These are phyloP conservation scores for Lerista edwardsae DNA, from an alignment of 2,797 vertebrate genomes.

Conservation along the genomic window DNA sequence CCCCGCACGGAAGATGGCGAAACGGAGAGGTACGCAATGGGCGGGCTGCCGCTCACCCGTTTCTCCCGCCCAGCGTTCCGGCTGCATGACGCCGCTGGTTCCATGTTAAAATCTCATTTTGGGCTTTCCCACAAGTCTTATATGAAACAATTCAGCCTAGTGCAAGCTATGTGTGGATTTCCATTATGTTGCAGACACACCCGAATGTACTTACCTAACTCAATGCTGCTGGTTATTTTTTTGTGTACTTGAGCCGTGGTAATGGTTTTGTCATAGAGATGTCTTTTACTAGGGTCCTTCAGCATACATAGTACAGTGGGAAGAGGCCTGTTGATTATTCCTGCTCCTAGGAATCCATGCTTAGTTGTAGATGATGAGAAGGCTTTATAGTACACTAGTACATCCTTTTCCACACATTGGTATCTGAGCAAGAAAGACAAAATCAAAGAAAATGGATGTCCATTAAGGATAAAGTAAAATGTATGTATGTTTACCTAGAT, in stretches of 20 bases:
- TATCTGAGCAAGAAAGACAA: slow-evolving; percentile 76
- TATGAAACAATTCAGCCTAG: not conserved
- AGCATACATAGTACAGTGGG: slow-evolving; percentile 87
- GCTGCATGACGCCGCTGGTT: too few species aligned
- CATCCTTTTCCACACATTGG: slow-evolving; percentile 86
- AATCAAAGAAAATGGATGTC: not conserved
- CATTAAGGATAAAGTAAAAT: not conserved
- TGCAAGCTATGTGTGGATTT: not conserved
- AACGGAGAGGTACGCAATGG: too few species aligned
- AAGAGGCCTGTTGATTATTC: slow-evolving; percentile 84
- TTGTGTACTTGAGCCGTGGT: slow-evolving; percentile 86
- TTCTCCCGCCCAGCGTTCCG: too few species aligned
- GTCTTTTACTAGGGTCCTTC: slow-evolving; percentile 87
- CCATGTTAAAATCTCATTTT: not conserved
- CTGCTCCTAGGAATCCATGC: slow-evolving; percentile 90
- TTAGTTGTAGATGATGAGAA: slow-evolving; percentile 84
- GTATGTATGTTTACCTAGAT: not conserved
- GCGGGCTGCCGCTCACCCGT: too few species aligned
- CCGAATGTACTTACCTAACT: slow-evolving; percentile 86
- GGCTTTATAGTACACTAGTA: slow-evolving; percentile 89
- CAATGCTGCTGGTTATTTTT: slow-evolving; percentile 87
- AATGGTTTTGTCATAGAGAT: slow-evolving; percentile 87
- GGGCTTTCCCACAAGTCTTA: not conserved
- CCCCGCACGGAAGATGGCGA: too few species aligned
- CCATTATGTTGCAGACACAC: not conserved